A percentile compares a stretch with the other conserved stretches of the same genome.
Conservation (phyloP, 1,140 invertebrate genomes). For the Phocides pigmalion region DNA sequence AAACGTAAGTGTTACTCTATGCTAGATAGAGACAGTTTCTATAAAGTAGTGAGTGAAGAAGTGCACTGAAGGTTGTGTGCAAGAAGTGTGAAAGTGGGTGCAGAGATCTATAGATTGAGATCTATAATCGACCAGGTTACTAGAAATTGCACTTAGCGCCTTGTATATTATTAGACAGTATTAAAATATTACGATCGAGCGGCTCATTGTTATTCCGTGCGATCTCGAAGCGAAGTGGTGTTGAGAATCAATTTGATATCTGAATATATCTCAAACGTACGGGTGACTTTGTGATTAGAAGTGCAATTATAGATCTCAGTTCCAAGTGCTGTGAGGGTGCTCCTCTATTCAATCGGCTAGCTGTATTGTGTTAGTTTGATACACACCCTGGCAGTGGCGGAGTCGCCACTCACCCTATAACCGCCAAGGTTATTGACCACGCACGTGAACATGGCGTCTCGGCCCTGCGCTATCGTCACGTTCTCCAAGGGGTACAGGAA, state of each 20-base stretch:
- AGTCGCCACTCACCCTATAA: slow-evolving; percentile 96
- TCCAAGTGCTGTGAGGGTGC: slow-evolving; percentile 69
- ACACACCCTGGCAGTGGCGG: slow-evolving; percentile 91
- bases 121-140: slow-evolving; percentile 55
- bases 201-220: slow-evolving; percentile 37
- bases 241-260: slow-evolving; percentile 35
- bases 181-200: slow-evolving; percentile 27
- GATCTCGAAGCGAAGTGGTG: slow-evolving; percentile 28
- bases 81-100: slow-evolving; percentile 74
- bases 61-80: slow-evolving; percentile 72
- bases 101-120: slow-evolving; percentile 66
- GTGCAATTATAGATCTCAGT: slow-evolving; percentile 71
- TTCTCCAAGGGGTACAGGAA: slow-evolving; percentile 94
- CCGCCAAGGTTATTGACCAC: slow-evolving; percentile 95
- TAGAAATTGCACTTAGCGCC: slow-evolving; percentile 16
- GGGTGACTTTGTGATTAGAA: slow-evolving; percentile 25
- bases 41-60: slow-evolving; percentile 68
- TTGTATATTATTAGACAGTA: slow-evolving; percentile 21
- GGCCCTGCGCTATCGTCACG: slow-evolving; percentile 93
- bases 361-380: slow-evolving; percentile 84
- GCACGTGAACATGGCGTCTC: slow-evolving; percentile 95
- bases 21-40: slow-evolving; percentile 75
- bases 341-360: slow-evolving; percentile 68
- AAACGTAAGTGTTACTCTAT: slow-evolving; percentile 72
- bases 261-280: slow-evolving; percentile 31